Evolutionary conservation across 2,888 invertebrate genomes (phyloP), one percentile per base, ranked within the genome.

Genomic region (Latheticus oryzae): DNA sequence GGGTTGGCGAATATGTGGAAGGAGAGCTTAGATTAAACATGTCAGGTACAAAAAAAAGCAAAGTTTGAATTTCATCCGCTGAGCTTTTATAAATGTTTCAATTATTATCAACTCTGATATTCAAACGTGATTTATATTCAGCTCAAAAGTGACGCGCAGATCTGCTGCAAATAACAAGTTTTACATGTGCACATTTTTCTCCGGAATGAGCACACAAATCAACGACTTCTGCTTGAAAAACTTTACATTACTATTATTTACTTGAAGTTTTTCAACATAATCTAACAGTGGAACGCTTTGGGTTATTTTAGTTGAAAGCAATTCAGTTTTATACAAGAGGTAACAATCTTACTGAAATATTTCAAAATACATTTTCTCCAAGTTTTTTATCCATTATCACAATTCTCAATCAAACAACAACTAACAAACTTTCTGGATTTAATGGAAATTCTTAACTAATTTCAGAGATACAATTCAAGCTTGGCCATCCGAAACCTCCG

Each of bases 1-100:
- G 89, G 61, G 93, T 95, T 0, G 95, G 95, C 0, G 88, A 91
- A 75, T 95, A 95, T 74, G 81, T 90, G 62, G 90, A 93, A 69
- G 94, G 92, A 11, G 87, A 87, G 69, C 82, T 95, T 5, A 81
- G 86, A 38, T 81, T 95, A n/a, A 85, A 93, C 74, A 86, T 92
- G 83, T 83, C 88, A 67, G 88, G 93, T 92, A 77, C 21, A 17
- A 9, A 37, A 33, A n/a, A 33, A 2, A 19, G 1, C 11, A 17
- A 37, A 17, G 8, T 24, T 21, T 21, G 12, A 28, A 28, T 28
- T 28, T 11, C 28, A 28, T 9, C n/a, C n/a, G n/a, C n/a, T n/a
- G 8, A 1, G 28, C 9, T 8, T 28, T 1, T 2, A 28, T 8
- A 2, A 26, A n/a, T 4, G 9, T 30, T 30, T 7, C 16, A 15